Base-by-base conservation (phyloP, 2,113 vertebrate genomes). In the Hippocampus comes region DNA sequence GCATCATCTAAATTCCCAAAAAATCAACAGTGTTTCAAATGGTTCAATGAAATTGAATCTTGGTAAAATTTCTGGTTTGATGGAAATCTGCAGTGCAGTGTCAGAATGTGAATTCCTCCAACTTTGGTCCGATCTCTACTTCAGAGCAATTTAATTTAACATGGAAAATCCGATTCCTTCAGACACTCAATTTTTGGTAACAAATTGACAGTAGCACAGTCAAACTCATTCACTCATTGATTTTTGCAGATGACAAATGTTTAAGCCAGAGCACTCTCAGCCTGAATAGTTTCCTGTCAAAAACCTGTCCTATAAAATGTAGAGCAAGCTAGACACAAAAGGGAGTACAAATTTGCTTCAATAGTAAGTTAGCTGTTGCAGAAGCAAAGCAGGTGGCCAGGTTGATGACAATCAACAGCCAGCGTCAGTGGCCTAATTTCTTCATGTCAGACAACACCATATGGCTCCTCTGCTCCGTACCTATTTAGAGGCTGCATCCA, bases 351-450 rank as follows among this genome's bases (percentile, higher is more conserved):
- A 68, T 69, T 4, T 61, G 76, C 27, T 21, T 64, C 76, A 68
- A 72, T 60, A 41, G 71, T 61, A 67, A 76, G 78, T 86, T 85
- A 79, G 77, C 83, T 71, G 20, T 63, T 75, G 81, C 81, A 84
- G 75, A 81, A 75, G 82, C 83, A 80, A 87, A 91, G 89, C 89
- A 91, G 89, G 87, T 91, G 90, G 88, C 84, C 83, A 83, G 80
- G 87, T 85, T 89, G 89, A 88, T 91, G 90, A 92, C 91, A 91
- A 92, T 86, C 82, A 92, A 90, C 88, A 92, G 91, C 90, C 91
- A 93, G 88, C 88, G 88, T 86, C 87, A 88, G 87, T 92, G 92
- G 90, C 92, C 92, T 91, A 91, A 90, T 93, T 93, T 92, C 88
- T 83, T 91, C 88, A 89, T 90, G 91, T 91, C 89, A 92, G 89